Evolutionary conservation across 1,140 invertebrate species (phyloP).

Genomic region (Lepidurus packardi): DNA sequence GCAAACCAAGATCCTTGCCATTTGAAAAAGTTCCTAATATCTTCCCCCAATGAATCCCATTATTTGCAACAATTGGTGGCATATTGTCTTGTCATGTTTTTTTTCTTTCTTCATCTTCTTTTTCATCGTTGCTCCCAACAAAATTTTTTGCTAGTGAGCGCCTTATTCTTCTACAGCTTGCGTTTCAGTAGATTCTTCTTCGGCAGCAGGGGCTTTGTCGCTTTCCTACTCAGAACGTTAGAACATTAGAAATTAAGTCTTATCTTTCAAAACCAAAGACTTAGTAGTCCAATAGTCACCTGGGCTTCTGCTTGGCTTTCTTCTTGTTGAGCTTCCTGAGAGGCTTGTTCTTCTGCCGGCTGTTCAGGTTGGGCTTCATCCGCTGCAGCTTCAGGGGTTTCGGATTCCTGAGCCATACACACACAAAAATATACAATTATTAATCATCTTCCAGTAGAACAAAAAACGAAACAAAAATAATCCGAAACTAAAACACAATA

Average conservation of each 20-base stretch:
- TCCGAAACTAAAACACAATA: neutral
- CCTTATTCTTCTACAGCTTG: slow-evolving; percentile 3
- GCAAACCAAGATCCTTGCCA: slow-evolving; percentile 4
- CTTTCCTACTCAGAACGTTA: neutral
- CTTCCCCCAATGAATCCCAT: neutral
- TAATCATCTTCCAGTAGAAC: neutral
- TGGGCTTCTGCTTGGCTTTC: slow-evolving; percentile 13
- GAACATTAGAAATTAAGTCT: neutral
- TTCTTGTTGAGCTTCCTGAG: neutral
- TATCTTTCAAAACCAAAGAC: neutral
- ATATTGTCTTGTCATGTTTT: slow-evolving; percentile 15
- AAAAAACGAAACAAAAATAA: neutral
- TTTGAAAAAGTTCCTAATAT: slow-evolving; percentile 2
- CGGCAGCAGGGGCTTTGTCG: slow-evolving; percentile 20
- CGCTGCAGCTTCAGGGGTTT: slow-evolving; percentile 4
- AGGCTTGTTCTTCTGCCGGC: neutral
- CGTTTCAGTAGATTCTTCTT: slow-evolving; percentile 8
- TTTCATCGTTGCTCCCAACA: neutral
- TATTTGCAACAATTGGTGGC: slow-evolving; percentile 21
- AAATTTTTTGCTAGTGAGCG: neutral
- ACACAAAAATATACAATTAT: neutral
- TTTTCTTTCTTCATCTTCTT: neutral
- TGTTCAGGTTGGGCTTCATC: slow-evolving; percentile 10
- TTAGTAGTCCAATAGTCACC: neutral
- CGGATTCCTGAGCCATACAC: neutral